phyloP scores from a whole-genome alignment of 2,888 invertebrate genomes.

The Gortyna flavago region DNA sequence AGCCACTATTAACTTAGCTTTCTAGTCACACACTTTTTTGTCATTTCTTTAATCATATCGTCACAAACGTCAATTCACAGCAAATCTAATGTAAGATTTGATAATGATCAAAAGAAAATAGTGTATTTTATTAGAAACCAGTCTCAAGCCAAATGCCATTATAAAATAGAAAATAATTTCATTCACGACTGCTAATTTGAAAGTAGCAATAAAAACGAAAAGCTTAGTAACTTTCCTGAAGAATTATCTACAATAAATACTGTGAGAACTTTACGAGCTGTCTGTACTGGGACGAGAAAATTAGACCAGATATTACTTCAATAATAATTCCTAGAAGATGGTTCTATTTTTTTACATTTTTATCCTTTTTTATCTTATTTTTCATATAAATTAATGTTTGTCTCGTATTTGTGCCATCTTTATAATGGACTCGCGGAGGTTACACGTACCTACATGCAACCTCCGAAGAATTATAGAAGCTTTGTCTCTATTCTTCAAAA shows the following conservation, averaged over 20 bases:
- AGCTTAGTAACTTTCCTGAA: background rate
- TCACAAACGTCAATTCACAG: conserved; percentile 36
- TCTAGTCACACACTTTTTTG: background rate
- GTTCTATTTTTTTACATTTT: background rate
- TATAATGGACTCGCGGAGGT: background rate
- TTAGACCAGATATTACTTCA: background rate
- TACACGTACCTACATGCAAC: background rate
- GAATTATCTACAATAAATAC: background rate
- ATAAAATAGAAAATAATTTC: conserved; percentile 15
- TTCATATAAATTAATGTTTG: background rate
- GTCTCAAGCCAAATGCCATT: conserved; percentile 41
- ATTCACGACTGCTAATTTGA: conserved; percentile 8
- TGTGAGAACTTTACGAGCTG: background rate
- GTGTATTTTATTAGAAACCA: conserved; percentile 55
- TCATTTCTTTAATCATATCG: background rate
- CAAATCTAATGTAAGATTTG: conserved; percentile 27
- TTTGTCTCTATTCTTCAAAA: background rate
- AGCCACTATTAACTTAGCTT: conserved; percentile 1
- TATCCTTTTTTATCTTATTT: too few species aligned
- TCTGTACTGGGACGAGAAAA: background rate
- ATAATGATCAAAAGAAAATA: conserved; percentile 35
- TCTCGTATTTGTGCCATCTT: background rate
- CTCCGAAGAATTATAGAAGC: background rate
- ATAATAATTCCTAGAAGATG: background rate
- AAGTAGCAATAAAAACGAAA: background rate